Evolutionary conservation across 2,113 vertebrate species (phyloP), one percentile per base, ranked within the genome.

Genomic region (Dermatemys mawii): DNA sequence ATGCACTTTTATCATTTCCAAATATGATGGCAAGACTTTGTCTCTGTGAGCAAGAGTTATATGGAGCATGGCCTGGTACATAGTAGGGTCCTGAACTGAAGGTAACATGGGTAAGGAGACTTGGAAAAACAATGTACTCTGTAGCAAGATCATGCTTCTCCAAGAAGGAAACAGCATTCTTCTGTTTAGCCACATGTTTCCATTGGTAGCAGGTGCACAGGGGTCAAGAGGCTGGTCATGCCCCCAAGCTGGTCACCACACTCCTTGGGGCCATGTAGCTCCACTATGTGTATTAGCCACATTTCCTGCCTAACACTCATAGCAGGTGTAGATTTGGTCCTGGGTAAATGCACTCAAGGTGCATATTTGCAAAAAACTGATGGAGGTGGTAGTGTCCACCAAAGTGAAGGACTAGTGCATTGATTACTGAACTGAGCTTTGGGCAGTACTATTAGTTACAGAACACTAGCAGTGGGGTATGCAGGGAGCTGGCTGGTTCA

Each of bases 1-100:
- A 1, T 50, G 81, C 44, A 16, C 49, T 87, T 93, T 48, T 13
- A 48, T 87, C 89, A 80, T 81, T 95, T 93, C 91, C 91, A 90
- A 90, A 26, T 50, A 90, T 83, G 84, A 46, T 35, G 84, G 78
- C 70, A 81, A 83, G 27, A 4, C 90, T 88, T 21, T 8, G 90
- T 46, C 60, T 92, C 67, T 6, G 50, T 12, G 46, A 50, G 76
- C 51, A n/a, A 6, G 4, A 84, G 67, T 60, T 82, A 49, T 26
- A 48, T 0, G 41, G 50, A 73, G 24, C 19, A 27, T 55, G 53
- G 32, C 81, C 67, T 87, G 90, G 38, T 3, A 0, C 1, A 38
- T 51, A 38, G 48, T 38, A 9, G 21, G 35, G 46, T 22, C 60
- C 38, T 87, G 63, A n/a, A 3, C 32, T 4, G 7, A 22, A 46